phyloP scores from a whole-genome alignment of 92 coral and sea anemone species.

The Actinernus sp. region DNA sequence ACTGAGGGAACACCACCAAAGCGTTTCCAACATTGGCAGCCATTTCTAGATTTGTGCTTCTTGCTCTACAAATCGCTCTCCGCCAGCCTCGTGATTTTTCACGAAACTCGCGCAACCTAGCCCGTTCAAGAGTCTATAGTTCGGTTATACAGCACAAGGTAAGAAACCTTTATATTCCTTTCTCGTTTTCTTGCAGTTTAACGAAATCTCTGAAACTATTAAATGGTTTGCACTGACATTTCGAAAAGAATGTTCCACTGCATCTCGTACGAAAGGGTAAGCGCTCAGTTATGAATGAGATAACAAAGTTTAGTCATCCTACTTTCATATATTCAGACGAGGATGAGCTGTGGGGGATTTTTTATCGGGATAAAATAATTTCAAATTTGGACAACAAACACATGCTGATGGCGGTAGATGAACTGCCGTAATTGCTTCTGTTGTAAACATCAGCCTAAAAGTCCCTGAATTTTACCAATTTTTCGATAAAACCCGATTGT shows the following conservation, averaged over 20 bases:
- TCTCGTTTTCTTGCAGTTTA: conserved; percentile 7
- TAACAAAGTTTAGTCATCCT: conserved; percentile 74
- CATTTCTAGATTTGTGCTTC: conserved; percentile 97
- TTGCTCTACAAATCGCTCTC: conserved; percentile 58
- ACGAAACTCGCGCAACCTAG: conserved; percentile 15
- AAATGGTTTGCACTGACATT: conserved; percentile 80
- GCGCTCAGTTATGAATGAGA: conserved; percentile 24
- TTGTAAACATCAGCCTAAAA: conserved; percentile 82
- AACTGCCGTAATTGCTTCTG: conserved; percentile 88
- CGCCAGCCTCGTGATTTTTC: conserved; percentile 23
- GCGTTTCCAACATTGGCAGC: conserved; percentile 80
- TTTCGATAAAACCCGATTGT: conserved; percentile 20
- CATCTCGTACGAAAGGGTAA: conserved; percentile 1
- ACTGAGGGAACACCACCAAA: conserved; percentile 93
- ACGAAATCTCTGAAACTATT: conserved; percentile 60
- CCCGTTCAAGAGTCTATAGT: conserved; percentile 31
- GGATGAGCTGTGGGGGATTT: not conserved
- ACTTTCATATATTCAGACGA: conserved; percentile 36
- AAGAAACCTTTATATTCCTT: conserved; percentile 7
- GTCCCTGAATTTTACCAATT: conserved; percentile 34
- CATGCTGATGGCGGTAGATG: conserved; percentile 82
- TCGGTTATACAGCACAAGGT: conserved; percentile 51
- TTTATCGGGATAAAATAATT: conserved; percentile 39
- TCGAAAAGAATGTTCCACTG: conserved; percentile 69
- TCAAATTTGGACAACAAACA: conserved; percentile 86